Evolutionary conservation across 2,888 invertebrate species (phyloP).

Genomic region (Sesia bembeciformis): DNA sequence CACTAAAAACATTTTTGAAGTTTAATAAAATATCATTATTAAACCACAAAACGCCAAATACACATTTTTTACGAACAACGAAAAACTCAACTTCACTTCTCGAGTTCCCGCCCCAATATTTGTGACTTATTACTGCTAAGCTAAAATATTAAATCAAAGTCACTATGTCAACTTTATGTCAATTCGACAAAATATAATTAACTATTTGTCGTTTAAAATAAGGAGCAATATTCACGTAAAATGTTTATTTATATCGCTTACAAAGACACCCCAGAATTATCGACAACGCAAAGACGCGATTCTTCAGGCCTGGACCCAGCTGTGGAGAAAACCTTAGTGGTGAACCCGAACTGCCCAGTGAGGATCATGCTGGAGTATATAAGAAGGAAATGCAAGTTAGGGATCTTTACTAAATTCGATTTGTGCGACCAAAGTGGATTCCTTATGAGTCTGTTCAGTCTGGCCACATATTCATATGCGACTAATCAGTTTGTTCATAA

Average conservation of each 20-base stretch:
- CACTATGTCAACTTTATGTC: no score
- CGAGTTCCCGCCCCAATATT: no score
- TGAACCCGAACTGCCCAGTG: constrained; percentile 51
- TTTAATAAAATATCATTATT: no score
- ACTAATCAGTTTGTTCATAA: constrained; percentile 44
- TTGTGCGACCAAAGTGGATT: constrained; percentile 42
- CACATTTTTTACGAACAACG: no score
- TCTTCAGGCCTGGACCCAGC: constrained; percentile 30
- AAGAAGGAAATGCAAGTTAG: constrained; percentile 48
- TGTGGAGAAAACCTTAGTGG: constrained; percentile 41
- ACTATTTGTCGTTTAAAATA: not conserved
- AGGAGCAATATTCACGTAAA: not conserved
- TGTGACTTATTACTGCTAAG: no score
- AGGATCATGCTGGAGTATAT: constrained; percentile 60
- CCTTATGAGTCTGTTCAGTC: constrained; percentile 34
- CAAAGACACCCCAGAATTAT: constrained; percentile 49
- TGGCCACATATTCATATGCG: constrained; percentile 42
- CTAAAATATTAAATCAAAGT: no score
- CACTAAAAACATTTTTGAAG: no score
- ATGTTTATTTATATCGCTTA: constrained; percentile 53
- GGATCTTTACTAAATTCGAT: constrained; percentile 43
- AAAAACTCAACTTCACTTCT: no score
- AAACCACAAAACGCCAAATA: no score
- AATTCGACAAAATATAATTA: no score
- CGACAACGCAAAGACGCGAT: constrained; percentile 12